These are phyloP conservation scores for Troglohyphantes excavatus DNA, from an alignment of 2,888 invertebrate genomes.

Conservation along the genomic window DNA sequence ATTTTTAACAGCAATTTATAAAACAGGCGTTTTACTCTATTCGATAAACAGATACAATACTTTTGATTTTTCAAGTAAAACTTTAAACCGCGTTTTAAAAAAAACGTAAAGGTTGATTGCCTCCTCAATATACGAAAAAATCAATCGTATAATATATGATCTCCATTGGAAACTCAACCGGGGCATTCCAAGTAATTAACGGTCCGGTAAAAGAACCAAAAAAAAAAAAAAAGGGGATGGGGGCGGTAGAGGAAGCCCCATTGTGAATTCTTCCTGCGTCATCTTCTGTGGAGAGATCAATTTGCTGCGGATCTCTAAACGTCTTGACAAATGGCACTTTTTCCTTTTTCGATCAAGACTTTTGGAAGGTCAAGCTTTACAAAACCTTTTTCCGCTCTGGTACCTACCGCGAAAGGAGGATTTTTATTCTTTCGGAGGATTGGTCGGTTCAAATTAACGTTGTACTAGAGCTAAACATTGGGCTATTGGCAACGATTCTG, in stretches of 20 bases:
- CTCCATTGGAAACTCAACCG: not conserved
- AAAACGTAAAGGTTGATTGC: no score
- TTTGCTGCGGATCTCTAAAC: conserved; percentile 21
- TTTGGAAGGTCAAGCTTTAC: not conserved
- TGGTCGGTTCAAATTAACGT: no score
- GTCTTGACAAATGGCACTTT: conserved; percentile 41
- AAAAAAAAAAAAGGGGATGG: no score
- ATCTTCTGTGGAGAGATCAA: conserved; percentile 1
- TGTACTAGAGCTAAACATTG: no score
- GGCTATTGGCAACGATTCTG: no score
- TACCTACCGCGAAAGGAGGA: no score
- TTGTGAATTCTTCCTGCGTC: conserved; percentile 12
- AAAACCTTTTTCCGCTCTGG: not conserved
- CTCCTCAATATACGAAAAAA: not conserved
- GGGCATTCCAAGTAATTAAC: not conserved
- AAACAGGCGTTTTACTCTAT: no score
- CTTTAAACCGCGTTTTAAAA: no score
- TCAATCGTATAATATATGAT: not conserved
- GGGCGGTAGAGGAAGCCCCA: not conserved
- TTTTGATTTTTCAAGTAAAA: no score
- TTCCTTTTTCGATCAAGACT: not conserved
- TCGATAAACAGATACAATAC: no score
- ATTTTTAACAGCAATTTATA: no score
- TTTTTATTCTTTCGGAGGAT: no score
- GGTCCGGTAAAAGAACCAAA: not conserved